A percentile compares a stretch with the other conserved stretches of the same genome.
Conservation (phyloP, 2,113 vertebrate genomes). For the Chunga burmeisteri region DNA sequence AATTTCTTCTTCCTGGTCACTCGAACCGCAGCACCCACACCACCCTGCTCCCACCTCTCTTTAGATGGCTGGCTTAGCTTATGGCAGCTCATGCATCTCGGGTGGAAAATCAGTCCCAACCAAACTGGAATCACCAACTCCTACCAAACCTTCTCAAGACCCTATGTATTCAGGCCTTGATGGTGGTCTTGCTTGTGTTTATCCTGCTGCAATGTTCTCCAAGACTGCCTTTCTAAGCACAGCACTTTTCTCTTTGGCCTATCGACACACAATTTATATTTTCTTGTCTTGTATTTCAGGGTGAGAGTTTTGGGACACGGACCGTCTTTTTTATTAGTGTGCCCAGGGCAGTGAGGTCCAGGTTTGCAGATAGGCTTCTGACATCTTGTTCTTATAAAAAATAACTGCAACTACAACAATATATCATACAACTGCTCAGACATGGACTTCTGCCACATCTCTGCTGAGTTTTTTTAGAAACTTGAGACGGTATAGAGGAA, state of each 20-base stretch:
- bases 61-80: neutral
- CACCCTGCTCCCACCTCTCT: neutral
- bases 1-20: neutral
- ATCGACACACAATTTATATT: neutral
- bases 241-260: neutral
- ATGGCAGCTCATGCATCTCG: accelerated
- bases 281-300: neutral
- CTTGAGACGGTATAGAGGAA: neutral
- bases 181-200: neutral
- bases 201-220: neutral
- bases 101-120: neutral
- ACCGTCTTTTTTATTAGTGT: neutral
- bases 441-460: neutral
- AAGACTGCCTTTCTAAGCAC: neutral
- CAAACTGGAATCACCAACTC: neutral
- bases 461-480: constrained; percentile 1
- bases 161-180: too few species aligned
- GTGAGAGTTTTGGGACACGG: constrained; percentile 4
- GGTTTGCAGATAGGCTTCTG: constrained; percentile 17
- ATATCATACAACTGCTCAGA: neutral
- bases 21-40: neutral
- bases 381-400: constrained; percentile 1
- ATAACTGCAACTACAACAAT: neutral
- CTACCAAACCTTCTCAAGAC: neutral
- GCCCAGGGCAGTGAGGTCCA: neutral